Evolutionary conservation across 2,797 vertebrate genomes (phyloP).

Genomic region (Poeciliopsis paucimaculata): DNA sequence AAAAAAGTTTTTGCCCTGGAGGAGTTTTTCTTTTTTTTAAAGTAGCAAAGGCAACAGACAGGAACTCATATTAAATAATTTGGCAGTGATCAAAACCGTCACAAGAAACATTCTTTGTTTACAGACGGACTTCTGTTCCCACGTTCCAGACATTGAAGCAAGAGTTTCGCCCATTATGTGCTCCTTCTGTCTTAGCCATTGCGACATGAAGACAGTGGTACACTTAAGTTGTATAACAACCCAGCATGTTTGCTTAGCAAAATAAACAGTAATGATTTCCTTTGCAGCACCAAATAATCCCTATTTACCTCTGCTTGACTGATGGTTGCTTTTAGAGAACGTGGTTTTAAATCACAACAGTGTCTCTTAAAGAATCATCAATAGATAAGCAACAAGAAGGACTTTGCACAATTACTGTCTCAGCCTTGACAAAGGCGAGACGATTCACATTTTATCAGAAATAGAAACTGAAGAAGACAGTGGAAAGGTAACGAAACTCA

Average conservation of each 20-base stretch:
- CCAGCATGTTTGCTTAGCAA: constrained; percentile 3
- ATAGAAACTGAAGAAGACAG: not conserved
- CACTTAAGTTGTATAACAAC: not conserved
- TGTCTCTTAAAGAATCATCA: not conserved
- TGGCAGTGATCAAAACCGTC: not conserved
- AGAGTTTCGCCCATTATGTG: not conserved
- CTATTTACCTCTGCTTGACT: not conserved
- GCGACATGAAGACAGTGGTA: not conserved
- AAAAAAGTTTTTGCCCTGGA: not conserved
- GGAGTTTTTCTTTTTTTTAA: constrained; percentile 21
- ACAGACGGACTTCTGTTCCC: constrained; percentile 2
- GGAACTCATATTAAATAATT: not conserved
- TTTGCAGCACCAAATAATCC: not conserved
- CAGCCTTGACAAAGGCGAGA: not conserved
- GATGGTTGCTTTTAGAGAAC: not conserved
- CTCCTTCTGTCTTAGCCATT: not conserved
- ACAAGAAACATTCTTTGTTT: not conserved
- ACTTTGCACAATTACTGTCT: not conserved
- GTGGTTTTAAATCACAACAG: not conserved
- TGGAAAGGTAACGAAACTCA: not conserved
- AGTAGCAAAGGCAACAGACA: not conserved
- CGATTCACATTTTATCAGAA: not conserved
- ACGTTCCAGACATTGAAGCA: constrained; percentile 1
- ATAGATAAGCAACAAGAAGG: not conserved
- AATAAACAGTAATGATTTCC: constrained; percentile 24